These are phyloP conservation scores for Drosophila macrospina DNA, from an alignment of 2,888 invertebrate species.

Conservation along the genomic window DNA sequence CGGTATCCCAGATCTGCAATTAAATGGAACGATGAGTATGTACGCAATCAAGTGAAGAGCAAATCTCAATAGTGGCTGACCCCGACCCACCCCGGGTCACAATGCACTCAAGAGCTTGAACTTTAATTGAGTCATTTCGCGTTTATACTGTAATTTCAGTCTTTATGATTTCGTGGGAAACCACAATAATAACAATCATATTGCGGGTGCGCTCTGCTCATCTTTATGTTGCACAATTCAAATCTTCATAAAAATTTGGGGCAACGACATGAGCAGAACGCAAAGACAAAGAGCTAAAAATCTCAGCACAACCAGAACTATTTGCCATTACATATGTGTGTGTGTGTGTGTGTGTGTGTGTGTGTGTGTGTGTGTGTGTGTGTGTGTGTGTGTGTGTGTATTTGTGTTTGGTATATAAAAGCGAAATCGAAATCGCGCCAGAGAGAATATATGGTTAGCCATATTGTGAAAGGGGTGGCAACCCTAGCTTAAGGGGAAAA, in stretches of 20 bases:
- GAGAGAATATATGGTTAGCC: slow-evolving; percentile 48
- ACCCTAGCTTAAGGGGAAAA: slow-evolving; percentile 53
- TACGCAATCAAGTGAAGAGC: slow-evolving; percentile 29
- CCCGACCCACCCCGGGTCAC: background rate
- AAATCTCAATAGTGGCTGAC: slow-evolving; percentile 27
- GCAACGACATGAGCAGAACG: slow-evolving; percentile 68
- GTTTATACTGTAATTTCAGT: slow-evolving; percentile 70
- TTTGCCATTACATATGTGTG: slow-evolving; percentile 44
- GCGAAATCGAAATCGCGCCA: slow-evolving; percentile 55
- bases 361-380: slow-evolving; percentile 3
- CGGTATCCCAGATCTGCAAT: slow-evolving; percentile 85
- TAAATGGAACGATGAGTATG: slow-evolving; percentile 5
- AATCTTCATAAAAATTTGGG: slow-evolving; percentile 72
- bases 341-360: slow-evolving; percentile 1
- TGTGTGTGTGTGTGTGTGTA: slow-evolving; percentile 1
- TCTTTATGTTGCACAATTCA: slow-evolving; percentile 68
- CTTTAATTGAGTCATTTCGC: slow-evolving; percentile 72
- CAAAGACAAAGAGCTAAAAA: slow-evolving; percentile 52
- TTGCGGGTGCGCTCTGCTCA: slow-evolving; percentile 27
- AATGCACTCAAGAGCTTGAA: slow-evolving; percentile 36
- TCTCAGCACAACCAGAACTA: slow-evolving; percentile 55
- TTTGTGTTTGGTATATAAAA: slow-evolving; percentile 47
- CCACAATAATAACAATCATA: slow-evolving; percentile 76
- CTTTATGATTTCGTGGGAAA: slow-evolving; percentile 64
- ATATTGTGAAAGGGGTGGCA: slow-evolving; percentile 46